These are phyloP conservation scores for Eumacrocentrus americanus DNA, from an alignment of 2,888 invertebrate species.

Conservation along the genomic window DNA sequence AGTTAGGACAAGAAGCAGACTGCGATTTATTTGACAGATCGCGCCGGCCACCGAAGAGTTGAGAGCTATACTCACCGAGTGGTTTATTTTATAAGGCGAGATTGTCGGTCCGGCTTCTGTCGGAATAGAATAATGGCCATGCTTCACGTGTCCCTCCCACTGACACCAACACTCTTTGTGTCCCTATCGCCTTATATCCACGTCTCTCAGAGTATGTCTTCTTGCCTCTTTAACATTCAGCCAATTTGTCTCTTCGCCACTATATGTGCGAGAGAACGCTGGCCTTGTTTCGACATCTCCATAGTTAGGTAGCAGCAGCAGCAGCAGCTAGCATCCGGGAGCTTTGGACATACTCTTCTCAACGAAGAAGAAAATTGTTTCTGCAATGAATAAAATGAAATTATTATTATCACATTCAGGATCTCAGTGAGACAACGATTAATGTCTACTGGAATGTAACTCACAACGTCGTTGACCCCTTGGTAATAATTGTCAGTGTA, in stretches of 20 bases:
- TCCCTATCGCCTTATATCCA: neutral
- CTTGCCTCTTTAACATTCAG: conserved; percentile 16
- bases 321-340: no score
- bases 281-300: neutral
- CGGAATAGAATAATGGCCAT: conserved; percentile 56
- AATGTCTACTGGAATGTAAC: conserved; percentile 17
- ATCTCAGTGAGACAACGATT: neutral
- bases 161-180: conserved; percentile 6
- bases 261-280: conserved; percentile 6
- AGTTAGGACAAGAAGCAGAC: conserved; percentile 48
- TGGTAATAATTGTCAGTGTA: conserved; percentile 24
- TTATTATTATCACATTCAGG: conserved; percentile 1
- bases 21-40: conserved; percentile 59
- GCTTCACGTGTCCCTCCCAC: conserved; percentile 28
- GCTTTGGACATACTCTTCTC: conserved; percentile 12
- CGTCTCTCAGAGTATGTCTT: conserved; percentile 3
- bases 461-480: conserved; percentile 23
- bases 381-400: neutral
- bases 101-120: conserved; percentile 53
- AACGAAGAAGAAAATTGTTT: neutral
- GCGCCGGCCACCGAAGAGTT: conserved; percentile 41
- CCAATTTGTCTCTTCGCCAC: conserved; percentile 2
- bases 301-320: neutral
- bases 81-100: conserved; percentile 58
- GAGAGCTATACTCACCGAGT: conserved; percentile 38